Conservation (phyloP, 2,113 vertebrate genomes). For the Microcebus lehilahytsara region DNA sequence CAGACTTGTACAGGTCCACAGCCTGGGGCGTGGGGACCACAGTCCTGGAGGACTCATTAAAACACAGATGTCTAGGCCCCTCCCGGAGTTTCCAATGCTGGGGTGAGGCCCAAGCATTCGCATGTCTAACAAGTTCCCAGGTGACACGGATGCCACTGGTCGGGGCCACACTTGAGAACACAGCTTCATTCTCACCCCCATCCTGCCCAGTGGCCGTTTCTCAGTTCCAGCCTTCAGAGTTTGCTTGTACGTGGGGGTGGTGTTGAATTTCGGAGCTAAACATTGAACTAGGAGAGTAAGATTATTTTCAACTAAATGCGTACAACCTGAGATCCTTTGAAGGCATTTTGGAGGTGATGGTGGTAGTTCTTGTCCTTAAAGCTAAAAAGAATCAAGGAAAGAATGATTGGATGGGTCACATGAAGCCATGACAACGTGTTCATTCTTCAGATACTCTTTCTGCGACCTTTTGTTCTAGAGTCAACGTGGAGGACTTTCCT, state of each 20-base stretch:
- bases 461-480: conserved; percentile 22
- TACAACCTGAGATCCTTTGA: background rate
- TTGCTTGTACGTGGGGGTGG: background rate
- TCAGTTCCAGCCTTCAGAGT: background rate
- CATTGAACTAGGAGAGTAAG: background rate
- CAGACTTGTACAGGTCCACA: too few species aligned
- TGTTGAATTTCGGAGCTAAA: background rate
- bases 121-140: background rate
- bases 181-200: background rate
- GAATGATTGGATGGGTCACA: background rate
- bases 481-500: background rate
- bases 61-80: background rate
- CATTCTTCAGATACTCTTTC: conserved; percentile 9
- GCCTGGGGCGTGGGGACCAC: too few species aligned
- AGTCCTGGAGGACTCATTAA: too few species aligned
- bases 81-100: background rate
- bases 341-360: background rate
- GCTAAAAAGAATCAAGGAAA: background rate
- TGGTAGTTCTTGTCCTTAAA: background rate
- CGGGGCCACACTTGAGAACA: background rate
- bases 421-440: background rate
- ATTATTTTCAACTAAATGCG: background rate
- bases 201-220: background rate
- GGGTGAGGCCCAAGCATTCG: background rate
- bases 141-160: background rate